Evolutionary conservation across 2,888 invertebrate species (phyloP).

Genomic region (Drosophila anceps): DNA sequence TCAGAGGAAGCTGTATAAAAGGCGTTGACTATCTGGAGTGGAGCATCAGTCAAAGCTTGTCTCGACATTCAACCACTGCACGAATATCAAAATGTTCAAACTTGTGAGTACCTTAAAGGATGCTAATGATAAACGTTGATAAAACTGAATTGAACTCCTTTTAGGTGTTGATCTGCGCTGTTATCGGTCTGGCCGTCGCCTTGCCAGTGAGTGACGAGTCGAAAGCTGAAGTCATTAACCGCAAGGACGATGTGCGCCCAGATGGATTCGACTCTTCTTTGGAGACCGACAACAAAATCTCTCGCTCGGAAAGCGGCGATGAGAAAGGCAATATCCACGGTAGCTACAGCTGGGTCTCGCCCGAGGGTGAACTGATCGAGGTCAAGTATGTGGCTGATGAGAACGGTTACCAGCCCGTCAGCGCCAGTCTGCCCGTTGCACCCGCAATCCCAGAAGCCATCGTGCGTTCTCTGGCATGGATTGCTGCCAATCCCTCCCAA

Average conservation of each 20-base stretch:
- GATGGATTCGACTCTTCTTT: slow-evolving; percentile 68
- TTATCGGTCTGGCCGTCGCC: slow-evolving; percentile 60
- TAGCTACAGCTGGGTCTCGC: slow-evolving; percentile 62
- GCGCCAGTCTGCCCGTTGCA: slow-evolving; percentile 60
- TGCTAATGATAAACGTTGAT: neutral
- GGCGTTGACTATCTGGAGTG: slow-evolving; percentile 1
- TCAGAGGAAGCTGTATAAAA: slow-evolving; percentile 45
- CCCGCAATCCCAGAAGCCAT: slow-evolving; percentile 70
- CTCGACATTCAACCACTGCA: slow-evolving; percentile 38
- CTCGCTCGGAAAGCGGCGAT: slow-evolving; percentile 58
- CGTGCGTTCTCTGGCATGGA: slow-evolving; percentile 49
- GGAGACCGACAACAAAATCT: slow-evolving; percentile 67
- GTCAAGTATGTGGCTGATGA: slow-evolving; percentile 79
- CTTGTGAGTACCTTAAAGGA: slow-evolving; percentile 48
- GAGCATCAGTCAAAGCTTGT: slow-evolving; percentile 69
- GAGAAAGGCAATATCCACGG: slow-evolving; percentile 73
- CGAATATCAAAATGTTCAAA: slow-evolving; percentile 66
- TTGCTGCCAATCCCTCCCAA: slow-evolving; percentile 47
- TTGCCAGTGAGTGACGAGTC: slow-evolving; percentile 50
- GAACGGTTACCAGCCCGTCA: slow-evolving; percentile 73
- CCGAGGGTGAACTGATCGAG: slow-evolving; percentile 74
- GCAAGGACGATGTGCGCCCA: slow-evolving; percentile 66
- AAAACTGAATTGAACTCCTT: neutral
- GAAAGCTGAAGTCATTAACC: slow-evolving; percentile 54
- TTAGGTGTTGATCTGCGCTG: slow-evolving; percentile 65